A percentile compares a stretch with the other conserved stretches of the same genome.
Conservation (phyloP, 1,140 invertebrate genomes). For the Drosophila saltans region DNA sequence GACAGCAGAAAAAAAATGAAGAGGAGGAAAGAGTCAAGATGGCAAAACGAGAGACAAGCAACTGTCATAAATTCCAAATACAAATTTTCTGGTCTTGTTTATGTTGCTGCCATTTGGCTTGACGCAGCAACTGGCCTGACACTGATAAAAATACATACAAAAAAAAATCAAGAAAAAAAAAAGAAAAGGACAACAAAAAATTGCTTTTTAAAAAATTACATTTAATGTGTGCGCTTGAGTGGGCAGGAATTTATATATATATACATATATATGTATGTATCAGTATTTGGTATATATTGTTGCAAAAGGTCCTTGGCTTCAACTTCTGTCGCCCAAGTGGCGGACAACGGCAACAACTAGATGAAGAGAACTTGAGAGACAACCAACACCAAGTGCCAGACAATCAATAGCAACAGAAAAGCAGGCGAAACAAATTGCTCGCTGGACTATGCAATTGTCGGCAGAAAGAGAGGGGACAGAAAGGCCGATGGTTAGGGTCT, state of each 20-base stretch:
- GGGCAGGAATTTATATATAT: constrained; percentile 70
- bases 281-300: constrained; percentile 16
- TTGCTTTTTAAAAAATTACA: constrained; percentile 79
- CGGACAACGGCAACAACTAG: constrained; percentile 42
- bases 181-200: constrained; percentile 34
- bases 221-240: constrained; percentile 77
- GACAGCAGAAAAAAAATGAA: not conserved
- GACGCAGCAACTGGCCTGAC: constrained; percentile 56
- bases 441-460: constrained; percentile 72
- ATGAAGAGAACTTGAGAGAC: constrained; percentile 22
- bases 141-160: constrained; percentile 61
- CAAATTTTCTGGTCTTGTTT: constrained; percentile 67
- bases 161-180: constrained; percentile 16
- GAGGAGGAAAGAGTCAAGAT: not conserved
- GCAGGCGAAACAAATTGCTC: constrained; percentile 70
- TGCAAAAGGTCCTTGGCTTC: constrained; percentile 64
- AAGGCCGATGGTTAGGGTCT: not conserved
- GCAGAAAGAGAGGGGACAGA: not conserved
- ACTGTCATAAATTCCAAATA: constrained; percentile 75
- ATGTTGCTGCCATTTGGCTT: constrained; percentile 46
- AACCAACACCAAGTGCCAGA: constrained; percentile 54
- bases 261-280: not conserved
- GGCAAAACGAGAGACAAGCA: constrained; percentile 38
- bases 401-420: constrained; percentile 65
- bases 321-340: constrained; percentile 65